Evolutionary conservation across 2,888 invertebrate species (phyloP).

Genomic region (Germaria angustata): DNA sequence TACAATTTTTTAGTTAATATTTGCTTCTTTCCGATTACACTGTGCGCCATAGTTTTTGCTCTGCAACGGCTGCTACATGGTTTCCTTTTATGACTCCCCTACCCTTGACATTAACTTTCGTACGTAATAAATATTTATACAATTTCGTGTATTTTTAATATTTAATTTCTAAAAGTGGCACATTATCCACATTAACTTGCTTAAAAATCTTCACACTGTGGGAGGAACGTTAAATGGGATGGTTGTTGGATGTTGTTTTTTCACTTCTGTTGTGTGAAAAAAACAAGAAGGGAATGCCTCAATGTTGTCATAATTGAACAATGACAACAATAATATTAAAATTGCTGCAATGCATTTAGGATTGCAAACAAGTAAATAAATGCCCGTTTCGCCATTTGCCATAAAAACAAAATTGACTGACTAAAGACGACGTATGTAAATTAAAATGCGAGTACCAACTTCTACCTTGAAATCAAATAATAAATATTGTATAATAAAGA

Average conservation of each 20-base stretch:
- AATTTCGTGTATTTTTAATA: slow-evolving; percentile 56
- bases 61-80: neutral
- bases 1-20: no score
- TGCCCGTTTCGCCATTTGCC: slow-evolving; percentile 32
- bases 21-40: no score
- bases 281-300: neutral
- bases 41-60: neutral
- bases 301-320: slow-evolving; percentile 48
- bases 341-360: slow-evolving; percentile 50
- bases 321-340: slow-evolving; percentile 45
- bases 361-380: slow-evolving; percentile 51
- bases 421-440: neutral
- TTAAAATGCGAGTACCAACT: neutral
- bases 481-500: slow-evolving; percentile 51
- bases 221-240: neutral
- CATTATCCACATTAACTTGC: slow-evolving; percentile 59
- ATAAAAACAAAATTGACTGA: slow-evolving; percentile 48
- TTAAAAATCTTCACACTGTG: slow-evolving; percentile 9
- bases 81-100: neutral
- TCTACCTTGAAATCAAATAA: slow-evolving; percentile 33
- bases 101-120: neutral
- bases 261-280: neutral
- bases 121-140: slow-evolving; percentile 62
- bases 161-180: slow-evolving; percentile 55
- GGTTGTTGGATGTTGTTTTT: neutral